These are phyloP conservation scores for Thunnus albacares DNA, from an alignment of 2,797 vertebrate genomes.

Conservation along the genomic window DNA sequence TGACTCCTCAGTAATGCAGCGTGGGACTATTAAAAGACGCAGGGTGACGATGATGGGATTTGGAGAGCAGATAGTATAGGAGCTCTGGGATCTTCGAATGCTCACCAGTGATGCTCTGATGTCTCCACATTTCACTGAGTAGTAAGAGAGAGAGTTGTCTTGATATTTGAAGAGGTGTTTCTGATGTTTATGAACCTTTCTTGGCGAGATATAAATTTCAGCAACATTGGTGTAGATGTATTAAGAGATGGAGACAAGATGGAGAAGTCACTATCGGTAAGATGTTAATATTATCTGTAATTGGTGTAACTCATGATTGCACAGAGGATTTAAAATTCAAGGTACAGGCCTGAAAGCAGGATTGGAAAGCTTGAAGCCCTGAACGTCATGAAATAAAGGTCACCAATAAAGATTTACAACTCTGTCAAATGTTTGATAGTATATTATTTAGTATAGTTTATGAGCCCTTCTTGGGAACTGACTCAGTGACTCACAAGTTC, in stretches of 20 bases:
- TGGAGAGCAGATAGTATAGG: conserved; percentile 14
- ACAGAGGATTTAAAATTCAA: background rate
- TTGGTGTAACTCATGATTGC: background rate
- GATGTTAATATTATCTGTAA: background rate
- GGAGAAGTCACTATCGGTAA: too few species aligned
- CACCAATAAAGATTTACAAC: background rate
- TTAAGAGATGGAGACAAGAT: background rate
- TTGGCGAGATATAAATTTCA: background rate
- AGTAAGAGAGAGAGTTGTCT: background rate
- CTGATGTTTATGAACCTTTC: background rate
- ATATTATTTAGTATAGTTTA: conserved; percentile 7
- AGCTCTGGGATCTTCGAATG: conserved; percentile 12
- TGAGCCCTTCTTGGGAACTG: background rate
- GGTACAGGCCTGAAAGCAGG: background rate
- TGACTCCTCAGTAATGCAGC: conserved; percentile 61
- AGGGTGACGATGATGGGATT: conserved; percentile 13
- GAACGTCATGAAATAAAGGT: conserved; percentile 17
- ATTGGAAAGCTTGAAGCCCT: background rate
- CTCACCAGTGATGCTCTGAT: background rate
- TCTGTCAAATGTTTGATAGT: background rate
- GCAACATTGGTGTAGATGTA: background rate
- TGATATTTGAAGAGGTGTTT: background rate
- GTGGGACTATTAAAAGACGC: conserved; percentile 67
- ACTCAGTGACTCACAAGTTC: conserved; percentile 68
- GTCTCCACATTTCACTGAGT: background rate